A percentile compares a stretch with the other conserved stretches of the same genome.
Conservation (phyloP, 2,113 vertebrate species). For the Myrmecobius fasciatus region DNA sequence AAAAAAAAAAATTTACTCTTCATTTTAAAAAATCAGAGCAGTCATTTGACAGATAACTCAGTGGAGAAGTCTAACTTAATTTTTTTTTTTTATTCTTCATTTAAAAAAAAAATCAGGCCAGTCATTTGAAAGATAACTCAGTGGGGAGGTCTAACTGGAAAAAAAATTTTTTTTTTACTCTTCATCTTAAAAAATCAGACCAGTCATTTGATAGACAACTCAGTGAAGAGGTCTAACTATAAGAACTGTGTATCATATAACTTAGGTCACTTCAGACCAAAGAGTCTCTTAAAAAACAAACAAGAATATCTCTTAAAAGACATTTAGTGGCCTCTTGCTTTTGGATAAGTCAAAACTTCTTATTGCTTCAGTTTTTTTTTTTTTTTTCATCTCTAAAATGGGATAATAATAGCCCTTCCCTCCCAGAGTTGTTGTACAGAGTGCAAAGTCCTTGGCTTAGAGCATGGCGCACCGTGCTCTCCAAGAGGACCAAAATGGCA, state of each 20-base stretch:
- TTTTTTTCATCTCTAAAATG: too few species aligned
- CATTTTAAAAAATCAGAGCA: neutral
- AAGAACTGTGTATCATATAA: neutral
- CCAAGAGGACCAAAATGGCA: too few species aligned
- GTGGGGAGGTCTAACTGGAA: conserved; percentile 13
- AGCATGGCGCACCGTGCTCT: too few species aligned
- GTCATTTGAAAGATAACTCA: conserved; percentile 26
- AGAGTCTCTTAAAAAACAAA: neutral
- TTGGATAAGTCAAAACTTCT: too few species aligned
- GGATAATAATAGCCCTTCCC: too few species aligned
- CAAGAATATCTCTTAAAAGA: conserved; percentile 32
- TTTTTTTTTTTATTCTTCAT: too few species aligned
- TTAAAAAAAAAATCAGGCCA: neutral
- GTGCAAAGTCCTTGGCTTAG: too few species aligned
- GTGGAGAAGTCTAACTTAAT: conserved; percentile 11
- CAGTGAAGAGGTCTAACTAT: conserved; percentile 13
- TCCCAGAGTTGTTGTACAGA: too few species aligned
- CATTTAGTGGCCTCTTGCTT: too few species aligned
- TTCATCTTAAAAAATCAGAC: neutral
- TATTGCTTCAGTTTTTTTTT: too few species aligned
- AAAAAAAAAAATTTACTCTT: conserved; percentile 1
- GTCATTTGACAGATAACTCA: conserved; percentile 26
- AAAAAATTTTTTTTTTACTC: neutral
- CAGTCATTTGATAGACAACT: conserved; percentile 28
- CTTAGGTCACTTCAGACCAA: neutral